phyloP scores from a whole-genome alignment of 1,140 invertebrate genomes.

The Phenacoccus solenopsis region DNA sequence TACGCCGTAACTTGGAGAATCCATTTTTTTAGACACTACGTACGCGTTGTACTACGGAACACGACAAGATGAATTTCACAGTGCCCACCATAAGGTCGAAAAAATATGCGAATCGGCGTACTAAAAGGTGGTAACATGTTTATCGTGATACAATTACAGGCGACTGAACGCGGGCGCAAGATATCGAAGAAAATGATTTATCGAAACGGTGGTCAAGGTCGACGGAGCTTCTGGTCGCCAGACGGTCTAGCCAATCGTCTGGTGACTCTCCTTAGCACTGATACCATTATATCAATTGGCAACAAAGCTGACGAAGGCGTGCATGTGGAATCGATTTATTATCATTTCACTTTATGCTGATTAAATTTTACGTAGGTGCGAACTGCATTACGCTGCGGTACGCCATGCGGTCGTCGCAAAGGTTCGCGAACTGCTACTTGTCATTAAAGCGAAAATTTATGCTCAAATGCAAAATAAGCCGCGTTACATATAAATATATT shows the following conservation, averaged over 20 bases:
- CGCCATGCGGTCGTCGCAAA: background rate
- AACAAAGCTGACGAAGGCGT: slow-evolving; percentile 14
- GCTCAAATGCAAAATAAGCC: slow-evolving; percentile 9
- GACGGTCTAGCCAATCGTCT: slow-evolving; percentile 11
- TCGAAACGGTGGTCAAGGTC: background rate
- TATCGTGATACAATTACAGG: background rate
- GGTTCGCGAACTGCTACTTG: slow-evolving; percentile 14
- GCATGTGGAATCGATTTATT: slow-evolving; percentile 8
- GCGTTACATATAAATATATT: slow-evolving; percentile 9
- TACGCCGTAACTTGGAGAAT: too few relatives aligned
- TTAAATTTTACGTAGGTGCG: slow-evolving; percentile 16
- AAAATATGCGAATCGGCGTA: too few relatives aligned
- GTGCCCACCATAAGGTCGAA: too few relatives aligned
- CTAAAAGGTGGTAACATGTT: background rate
- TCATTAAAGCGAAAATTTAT: slow-evolving; percentile 14
- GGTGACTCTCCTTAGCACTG: background rate
- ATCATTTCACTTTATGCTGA: slow-evolving; percentile 15
- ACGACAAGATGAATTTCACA: too few relatives aligned
- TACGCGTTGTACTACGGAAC: too few relatives aligned
- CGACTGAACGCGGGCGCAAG: too few relatives aligned
- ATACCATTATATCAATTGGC: slow-evolving; percentile 18
- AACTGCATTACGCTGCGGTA: slow-evolving; percentile 1
- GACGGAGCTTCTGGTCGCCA: slow-evolving; percentile 4
- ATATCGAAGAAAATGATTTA: slow-evolving; percentile 18
- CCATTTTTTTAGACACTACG: too few relatives aligned